Conservation (phyloP, 2,113 vertebrate species). For the Lonchura striata region DNA sequence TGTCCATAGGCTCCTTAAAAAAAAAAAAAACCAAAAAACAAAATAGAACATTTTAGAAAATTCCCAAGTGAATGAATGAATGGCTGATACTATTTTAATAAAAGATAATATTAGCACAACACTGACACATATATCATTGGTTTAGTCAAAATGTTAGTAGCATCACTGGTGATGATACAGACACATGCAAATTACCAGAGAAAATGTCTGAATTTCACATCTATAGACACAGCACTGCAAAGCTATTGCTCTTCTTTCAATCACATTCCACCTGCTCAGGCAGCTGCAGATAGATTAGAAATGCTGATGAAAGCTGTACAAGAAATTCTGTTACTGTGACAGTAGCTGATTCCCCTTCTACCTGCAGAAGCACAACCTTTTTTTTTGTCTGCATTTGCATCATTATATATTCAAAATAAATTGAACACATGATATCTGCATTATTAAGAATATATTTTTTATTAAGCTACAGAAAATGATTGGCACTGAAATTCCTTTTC, state of each 20-base stretch:
- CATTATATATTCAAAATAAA: constrained; percentile 18
- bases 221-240: neutral
- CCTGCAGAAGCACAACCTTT: neutral
- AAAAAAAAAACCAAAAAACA: neutral
- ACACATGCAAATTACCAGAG: neutral
- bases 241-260: neutral
- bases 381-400: neutral
- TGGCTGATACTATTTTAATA: neutral
- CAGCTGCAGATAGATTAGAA: neutral
- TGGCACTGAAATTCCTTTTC: constrained; percentile 1
- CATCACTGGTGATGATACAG: neutral
- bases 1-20: neutral
- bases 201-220: neutral
- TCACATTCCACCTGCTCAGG: neutral
- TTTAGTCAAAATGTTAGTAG: neutral
- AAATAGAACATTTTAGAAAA: neutral
- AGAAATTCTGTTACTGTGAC: neutral
- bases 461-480: constrained; percentile 13
- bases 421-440: neutral
- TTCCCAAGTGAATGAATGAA: neutral
- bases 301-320: neutral
- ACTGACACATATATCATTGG: neutral
- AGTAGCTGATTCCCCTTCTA: neutral
- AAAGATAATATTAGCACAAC: neutral
- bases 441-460: constrained; percentile 9